These are phyloP conservation scores for Daphoenositta chrysoptera DNA, from an alignment of 2,113 vertebrate species.

Conservation along the genomic window DNA sequence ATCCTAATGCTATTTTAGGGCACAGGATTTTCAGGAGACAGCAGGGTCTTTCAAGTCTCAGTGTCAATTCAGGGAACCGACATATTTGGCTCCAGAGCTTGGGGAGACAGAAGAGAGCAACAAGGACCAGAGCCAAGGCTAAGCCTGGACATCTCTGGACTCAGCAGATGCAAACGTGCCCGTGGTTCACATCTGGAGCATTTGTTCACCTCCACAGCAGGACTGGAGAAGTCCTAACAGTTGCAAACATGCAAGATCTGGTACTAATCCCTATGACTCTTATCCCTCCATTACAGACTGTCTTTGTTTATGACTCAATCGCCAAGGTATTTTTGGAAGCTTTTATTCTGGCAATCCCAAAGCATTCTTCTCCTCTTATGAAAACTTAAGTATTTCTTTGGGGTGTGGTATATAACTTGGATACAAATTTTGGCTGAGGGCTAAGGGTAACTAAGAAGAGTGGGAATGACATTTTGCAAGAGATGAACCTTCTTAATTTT, in stretches of 20 bases:
- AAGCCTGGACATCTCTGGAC: background rate
- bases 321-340: constrained; percentile 3
- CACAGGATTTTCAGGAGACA: background rate
- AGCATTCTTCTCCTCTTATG: background rate
- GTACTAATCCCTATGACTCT: background rate
- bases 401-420: background rate
- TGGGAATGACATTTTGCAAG: background rate
- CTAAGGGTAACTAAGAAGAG: background rate
- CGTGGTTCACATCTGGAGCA: background rate
- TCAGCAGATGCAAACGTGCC: background rate
- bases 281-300: background rate
- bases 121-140: background rate
- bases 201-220: background rate
- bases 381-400: background rate
- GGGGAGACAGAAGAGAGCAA: background rate
- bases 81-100: background rate
- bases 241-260: background rate
- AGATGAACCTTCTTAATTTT: background rate
- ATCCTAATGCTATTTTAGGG: background rate
- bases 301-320: background rate
- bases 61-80: background rate
- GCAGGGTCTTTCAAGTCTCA: background rate
- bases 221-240: background rate
- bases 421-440: background rate
- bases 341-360: background rate